phyloP scores from a whole-genome alignment of 30 jellyfish, hydroid and myxozoan species.

The Aurelia aurita complex sp. Pacific region DNA sequence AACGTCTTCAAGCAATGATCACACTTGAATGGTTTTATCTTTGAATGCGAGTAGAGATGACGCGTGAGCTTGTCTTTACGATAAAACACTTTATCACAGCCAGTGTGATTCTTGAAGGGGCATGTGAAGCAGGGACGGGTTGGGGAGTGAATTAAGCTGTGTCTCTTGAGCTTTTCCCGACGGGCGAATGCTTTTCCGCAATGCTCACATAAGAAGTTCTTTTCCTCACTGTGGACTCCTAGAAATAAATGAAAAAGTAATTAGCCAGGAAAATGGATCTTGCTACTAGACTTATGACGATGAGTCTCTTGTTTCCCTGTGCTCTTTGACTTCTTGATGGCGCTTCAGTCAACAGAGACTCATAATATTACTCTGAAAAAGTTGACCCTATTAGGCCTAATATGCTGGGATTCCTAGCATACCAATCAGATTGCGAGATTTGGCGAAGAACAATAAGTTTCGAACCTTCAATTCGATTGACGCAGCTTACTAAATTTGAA shows the following conservation, averaged over 20 bases:
- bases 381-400: no score
- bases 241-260: neutral
- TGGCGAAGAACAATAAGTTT: no score
- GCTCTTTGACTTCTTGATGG: no score
- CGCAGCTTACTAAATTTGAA: no score
- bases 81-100: constrained; percentile 93
- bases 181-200: constrained; percentile 93
- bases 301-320: no score
- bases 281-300: no score
- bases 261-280: neutral
- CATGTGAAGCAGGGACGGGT: constrained; percentile 87
- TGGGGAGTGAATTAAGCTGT: constrained; percentile 90
- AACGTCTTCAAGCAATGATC: constrained; percentile 91
- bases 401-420: no score
- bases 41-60: constrained; percentile 93
- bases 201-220: constrained; percentile 80
- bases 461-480: no score
- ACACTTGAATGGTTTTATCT: constrained; percentile 93
- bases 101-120: constrained; percentile 97
- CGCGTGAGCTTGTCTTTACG: constrained; percentile 94
- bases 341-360: no score
- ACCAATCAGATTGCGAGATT: no score
- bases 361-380: no score
- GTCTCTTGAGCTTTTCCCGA: constrained; percentile 85
- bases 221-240: constrained; percentile 82